Evolutionary conservation across 2,797 vertebrate genomes (phyloP).

Genomic region (Apogon talboti): DNA sequence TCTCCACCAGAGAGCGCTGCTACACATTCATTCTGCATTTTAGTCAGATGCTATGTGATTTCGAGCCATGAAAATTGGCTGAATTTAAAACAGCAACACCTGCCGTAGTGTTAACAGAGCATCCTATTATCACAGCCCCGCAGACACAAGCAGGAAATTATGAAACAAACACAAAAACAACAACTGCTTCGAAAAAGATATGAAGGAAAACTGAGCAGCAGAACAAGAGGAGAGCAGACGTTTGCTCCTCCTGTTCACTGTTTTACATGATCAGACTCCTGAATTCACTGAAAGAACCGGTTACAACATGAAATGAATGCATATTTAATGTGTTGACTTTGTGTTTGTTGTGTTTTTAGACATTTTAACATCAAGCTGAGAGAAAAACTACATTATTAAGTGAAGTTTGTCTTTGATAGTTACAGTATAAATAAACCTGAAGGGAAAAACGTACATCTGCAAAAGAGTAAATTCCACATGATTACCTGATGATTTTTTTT

Average conservation of each 20-base stretch:
- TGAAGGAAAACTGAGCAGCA: not conserved
- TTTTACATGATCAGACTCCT: no score
- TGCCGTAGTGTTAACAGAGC: not conserved
- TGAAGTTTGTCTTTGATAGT: no score
- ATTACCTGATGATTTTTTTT: not conserved
- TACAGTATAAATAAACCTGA: no score
- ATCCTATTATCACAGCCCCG: no score
- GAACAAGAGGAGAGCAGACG: not conserved
- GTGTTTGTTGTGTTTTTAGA: no score
- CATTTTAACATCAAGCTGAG: no score
- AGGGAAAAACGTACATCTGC: constrained; percentile 4
- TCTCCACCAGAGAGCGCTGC: constrained; percentile 43
- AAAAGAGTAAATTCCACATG: constrained; percentile 38
- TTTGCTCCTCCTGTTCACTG: no score
- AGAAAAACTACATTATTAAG: no score
- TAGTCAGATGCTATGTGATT: not conserved
- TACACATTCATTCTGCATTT: not conserved
- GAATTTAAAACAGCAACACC: not conserved
- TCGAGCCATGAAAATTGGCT: not conserved
- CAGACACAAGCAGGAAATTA: not conserved
- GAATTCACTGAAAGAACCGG: no score
- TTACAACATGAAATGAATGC: no score
- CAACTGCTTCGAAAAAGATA: not conserved
- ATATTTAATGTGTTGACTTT: no score
- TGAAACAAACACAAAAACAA: not conserved